Base-by-base conservation (phyloP, 2,888 invertebrate species). In the Drosophila kanekoi region DNA sequence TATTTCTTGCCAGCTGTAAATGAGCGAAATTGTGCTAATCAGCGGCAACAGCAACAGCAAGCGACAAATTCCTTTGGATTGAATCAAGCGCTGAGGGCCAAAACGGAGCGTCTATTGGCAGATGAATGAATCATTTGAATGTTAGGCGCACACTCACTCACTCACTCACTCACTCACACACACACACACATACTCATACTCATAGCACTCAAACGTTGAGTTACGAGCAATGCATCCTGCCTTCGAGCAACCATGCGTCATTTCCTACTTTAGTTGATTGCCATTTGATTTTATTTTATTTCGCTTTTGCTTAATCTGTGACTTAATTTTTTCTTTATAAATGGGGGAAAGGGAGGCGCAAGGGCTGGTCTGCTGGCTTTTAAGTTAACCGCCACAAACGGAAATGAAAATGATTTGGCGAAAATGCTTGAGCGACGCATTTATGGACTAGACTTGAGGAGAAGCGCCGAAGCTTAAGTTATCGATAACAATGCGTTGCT, bases 331-430 rank as follows among this genome's bases (percentile, higher is more conserved):
- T 13, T 11, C 8, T 14, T 1, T 10, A 9, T 9, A 13, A 5
- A 11, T 3, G 11, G 9, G 49, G 11, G 3, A 9, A 43, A n/a
- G 33, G 6, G 18, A 4, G 37, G 14, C 20, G 41, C 9, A 20
- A 3, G 43, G n/a, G 18, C 10, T 33, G 41, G 32, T 23, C 35
- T 32, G 28, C 11, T 28, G 11, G 49, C 63, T 70, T 65, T 72
- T n/a, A 62, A 47, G 61, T 68, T 71, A 40, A 56, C 71, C 84
- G 79, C 48, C 57, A 48, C 32, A 41, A 64, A 41, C 73, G 78
- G 64, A 64, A 69, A 63, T 81, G 73, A 62, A 77, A 84, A 73
- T 84, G 81, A 81, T 74, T 77, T 63, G 62, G 59, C 79, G 14
- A 56, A 63, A 52, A 65, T 35, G 35, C 35, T 49, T 32, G 16